These are phyloP conservation scores for Dendrocincla fuliginosa DNA, from an alignment of 2,797 vertebrate genomes.

Conservation along the genomic window DNA sequence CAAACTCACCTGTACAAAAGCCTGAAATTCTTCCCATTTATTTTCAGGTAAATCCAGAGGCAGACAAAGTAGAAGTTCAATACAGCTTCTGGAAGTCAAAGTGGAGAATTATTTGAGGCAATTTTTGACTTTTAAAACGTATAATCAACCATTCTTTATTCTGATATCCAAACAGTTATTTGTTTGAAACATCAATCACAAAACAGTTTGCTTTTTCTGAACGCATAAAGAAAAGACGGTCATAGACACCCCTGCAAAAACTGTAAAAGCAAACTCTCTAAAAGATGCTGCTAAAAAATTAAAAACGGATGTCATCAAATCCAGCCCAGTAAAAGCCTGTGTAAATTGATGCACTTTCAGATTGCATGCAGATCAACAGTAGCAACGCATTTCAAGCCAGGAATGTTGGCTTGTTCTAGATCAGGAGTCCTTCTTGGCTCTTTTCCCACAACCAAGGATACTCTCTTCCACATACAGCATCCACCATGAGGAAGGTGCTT, in stretches of 20 bases:
- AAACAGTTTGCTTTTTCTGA: background rate
- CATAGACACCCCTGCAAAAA: background rate
- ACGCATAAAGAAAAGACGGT: background rate
- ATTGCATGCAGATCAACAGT: fast-evolving
- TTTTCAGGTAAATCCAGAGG: conserved; percentile 86
- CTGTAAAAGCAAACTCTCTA: background rate
- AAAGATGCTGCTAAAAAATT: background rate
- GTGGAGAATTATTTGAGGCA: background rate
- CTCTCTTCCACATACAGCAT: background rate
- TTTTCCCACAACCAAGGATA: background rate
- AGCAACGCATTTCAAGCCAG: background rate
- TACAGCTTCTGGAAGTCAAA: conserved; percentile 87
- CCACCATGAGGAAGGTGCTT: background rate
- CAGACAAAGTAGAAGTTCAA: conserved; percentile 90
- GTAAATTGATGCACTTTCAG: background rate
- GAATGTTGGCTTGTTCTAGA: background rate
- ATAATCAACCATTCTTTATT: background rate
- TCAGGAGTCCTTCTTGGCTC: background rate
- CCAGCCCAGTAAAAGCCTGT: background rate
- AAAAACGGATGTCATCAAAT: background rate
- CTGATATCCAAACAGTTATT: background rate
- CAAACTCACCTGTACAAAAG: conserved; percentile 88
- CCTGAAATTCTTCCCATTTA: conserved; percentile 88
- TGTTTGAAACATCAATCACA: background rate
- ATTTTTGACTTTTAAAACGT: background rate